A percentile compares a stretch with the other conserved stretches of the same genome.
Evolutionary conservation across 2,888 invertebrate genomes (phyloP).

Genomic region (Dasypolia templi): DNA sequence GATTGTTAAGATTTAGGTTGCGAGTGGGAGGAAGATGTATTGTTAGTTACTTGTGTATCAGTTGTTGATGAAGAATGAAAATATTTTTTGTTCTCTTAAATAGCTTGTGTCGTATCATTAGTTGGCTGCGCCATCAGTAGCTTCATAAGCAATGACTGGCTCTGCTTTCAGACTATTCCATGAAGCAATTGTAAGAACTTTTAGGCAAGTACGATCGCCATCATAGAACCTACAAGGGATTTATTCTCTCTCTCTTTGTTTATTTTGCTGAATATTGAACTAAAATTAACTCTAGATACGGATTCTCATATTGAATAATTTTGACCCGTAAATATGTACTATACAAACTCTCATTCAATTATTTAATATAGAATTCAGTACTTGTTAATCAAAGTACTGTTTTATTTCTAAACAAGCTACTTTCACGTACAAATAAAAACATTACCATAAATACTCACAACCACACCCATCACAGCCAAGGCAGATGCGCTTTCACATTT

Average conservation of each 20-base stretch:
- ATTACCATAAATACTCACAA: conserved; percentile 69
- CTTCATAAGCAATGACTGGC: background rate
- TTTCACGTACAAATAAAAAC: conserved; percentile 60
- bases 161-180: background rate
- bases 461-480: conserved; percentile 66
- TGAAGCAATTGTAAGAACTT: background rate
- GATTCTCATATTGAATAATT: background rate
- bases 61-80: conserved; percentile 1
- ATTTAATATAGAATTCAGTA: background rate
- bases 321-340: background rate
- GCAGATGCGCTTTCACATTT: conserved; percentile 77
- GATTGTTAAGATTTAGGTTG: conserved; percentile 48
- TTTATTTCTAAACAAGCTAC: background rate
- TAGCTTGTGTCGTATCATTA: background rate
- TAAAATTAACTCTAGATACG: background rate
- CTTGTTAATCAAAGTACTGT: background rate
- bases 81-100: conserved; percentile 7
- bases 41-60: background rate
- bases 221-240: background rate
- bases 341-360: background rate
- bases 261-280: background rate
- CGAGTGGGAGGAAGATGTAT: conserved; percentile 17
- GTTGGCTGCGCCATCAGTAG: too few relatives aligned
- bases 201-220: too few relatives aligned
- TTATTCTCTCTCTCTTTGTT: background rate